These are phyloP conservation scores for Enteromius paludinosus DNA, from an alignment of 2,797 vertebrate genomes.

Conservation along the genomic window DNA sequence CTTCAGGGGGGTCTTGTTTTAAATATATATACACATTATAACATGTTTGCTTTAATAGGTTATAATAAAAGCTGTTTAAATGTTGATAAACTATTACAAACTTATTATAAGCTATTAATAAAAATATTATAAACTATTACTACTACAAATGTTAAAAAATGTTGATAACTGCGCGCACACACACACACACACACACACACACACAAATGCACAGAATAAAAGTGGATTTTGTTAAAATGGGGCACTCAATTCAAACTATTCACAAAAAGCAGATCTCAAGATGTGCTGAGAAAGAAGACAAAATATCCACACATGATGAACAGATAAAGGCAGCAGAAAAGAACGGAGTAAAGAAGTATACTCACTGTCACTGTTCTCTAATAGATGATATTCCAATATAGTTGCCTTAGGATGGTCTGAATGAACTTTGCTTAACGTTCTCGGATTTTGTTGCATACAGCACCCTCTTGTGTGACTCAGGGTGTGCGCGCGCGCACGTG, in stretches of 20 bases:
- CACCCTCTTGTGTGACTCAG: background rate
- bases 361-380: slow-evolving; percentile 11
- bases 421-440: background rate
- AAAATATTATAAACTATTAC: no score
- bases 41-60: background rate
- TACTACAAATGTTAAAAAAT: background rate
- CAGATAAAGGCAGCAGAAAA: background rate
- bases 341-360: background rate
- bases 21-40: background rate
- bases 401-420: slow-evolving; percentile 26
- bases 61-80: background rate
- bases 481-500: background rate
- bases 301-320: background rate
- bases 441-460: background rate
- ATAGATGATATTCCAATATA: background rate
- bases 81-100: background rate
- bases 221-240: background rate
- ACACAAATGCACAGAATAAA: background rate
- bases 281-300: background rate
- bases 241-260: background rate
- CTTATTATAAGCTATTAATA: no score
- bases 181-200: background rate
- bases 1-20: background rate
- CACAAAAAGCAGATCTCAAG: background rate
- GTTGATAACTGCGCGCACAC: background rate